phyloP scores from a whole-genome alignment of 1,140 invertebrate genomes.

The Drosophila oshimai region DNA sequence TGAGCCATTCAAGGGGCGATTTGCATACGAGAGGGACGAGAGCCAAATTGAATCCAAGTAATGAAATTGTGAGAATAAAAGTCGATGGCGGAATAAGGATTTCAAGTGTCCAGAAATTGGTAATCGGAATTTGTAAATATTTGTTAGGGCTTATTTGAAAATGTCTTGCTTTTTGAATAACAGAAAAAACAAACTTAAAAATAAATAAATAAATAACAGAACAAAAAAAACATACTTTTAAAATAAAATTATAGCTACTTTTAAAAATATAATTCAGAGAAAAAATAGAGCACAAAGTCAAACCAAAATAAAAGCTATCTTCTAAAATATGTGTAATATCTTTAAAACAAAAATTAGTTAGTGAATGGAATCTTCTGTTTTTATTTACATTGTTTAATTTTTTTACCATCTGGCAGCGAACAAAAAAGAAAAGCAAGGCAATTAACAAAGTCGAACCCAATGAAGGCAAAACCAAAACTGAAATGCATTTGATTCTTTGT shows the following conservation, averaged over 20 bases:
- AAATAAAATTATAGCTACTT: not conserved
- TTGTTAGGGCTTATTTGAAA: not conserved
- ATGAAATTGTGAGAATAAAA: no score
- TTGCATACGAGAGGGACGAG: conserved; percentile 17
- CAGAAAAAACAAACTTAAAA: not conserved
- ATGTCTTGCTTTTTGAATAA: no score
- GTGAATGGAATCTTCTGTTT: rapidly evolving
- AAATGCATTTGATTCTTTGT: conserved; percentile 17
- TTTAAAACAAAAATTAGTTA: not conserved
- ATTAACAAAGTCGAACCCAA: not conserved
- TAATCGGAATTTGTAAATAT: no score
- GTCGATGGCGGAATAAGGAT: not conserved
- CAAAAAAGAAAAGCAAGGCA: not conserved
- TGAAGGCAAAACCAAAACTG: not conserved
- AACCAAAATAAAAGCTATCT: no score
- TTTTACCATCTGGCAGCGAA: conserved; percentile 15
- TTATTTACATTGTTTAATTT: not conserved
- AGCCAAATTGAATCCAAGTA: conserved; percentile 11
- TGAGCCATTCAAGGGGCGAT: conserved; percentile 58
- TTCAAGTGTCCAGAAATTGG: not conserved
- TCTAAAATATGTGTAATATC: not conserved
- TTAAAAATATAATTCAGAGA: no score
- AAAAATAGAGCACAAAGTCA: no score
- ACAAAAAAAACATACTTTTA: not conserved
- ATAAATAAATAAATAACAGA: not conserved